phyloP scores from a whole-genome alignment of 1,140 invertebrate species.

The Anoplolepis gracilipes region DNA sequence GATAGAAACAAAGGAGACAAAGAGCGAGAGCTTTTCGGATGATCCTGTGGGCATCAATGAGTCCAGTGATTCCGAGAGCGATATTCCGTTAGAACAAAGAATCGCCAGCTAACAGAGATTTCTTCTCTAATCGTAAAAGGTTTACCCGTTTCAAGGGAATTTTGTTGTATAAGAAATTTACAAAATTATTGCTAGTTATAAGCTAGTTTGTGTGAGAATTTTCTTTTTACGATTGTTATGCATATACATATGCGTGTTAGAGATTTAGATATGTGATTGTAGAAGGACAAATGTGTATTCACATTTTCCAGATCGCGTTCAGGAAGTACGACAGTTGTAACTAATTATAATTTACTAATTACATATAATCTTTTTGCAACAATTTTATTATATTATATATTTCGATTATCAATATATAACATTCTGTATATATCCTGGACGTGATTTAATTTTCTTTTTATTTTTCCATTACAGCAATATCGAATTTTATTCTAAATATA shows the following conservation, averaged over 20 bases:
- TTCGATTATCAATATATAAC: neutral
- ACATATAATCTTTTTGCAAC: neutral
- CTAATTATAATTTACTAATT: neutral
- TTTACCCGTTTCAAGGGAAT: neutral
- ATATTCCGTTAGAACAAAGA: constrained; percentile 73
- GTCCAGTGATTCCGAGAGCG: constrained; percentile 76
- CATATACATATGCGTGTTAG: constrained; percentile 5
- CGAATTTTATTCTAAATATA: neutral
- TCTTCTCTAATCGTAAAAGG: constrained; percentile 32
- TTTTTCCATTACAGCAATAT: neutral
- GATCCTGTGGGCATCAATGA: constrained; percentile 49
- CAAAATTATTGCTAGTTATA: neutral
- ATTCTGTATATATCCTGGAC: neutral
- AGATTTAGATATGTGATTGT: neutral
- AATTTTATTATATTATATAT: neutral
- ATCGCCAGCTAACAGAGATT: constrained; percentile 70
- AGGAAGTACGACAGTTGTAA: neutral
- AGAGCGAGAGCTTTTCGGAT: constrained; percentile 48
- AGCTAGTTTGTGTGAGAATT: constrained; percentile 5
- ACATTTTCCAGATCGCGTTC: neutral
- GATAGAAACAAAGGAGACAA: constrained; percentile 12
- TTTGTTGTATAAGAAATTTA: neutral
- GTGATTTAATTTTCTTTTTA: neutral
- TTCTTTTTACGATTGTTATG: constrained; percentile 21
- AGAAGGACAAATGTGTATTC: neutral